A percentile compares a stretch with the other conserved stretches of the same genome.
Conservation (phyloP, 2,113 vertebrate genomes). For the Myotis brandtii region DNA sequence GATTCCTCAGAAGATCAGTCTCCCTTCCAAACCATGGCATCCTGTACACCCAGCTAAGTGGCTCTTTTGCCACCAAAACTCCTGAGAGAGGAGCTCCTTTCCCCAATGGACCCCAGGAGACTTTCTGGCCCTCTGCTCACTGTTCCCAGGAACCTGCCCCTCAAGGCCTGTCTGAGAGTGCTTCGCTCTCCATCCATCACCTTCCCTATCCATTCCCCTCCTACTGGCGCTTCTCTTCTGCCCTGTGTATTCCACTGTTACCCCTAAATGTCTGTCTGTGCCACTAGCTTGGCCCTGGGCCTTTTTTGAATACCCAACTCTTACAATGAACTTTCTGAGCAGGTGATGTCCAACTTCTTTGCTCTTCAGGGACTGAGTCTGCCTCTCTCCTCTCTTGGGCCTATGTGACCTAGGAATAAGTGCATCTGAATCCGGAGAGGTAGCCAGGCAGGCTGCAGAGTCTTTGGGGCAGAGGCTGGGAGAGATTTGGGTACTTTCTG, state of each 20-base stretch:
- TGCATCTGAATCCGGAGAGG: background rate
- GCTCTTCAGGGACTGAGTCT: constrained; percentile 50
- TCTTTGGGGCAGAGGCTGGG: constrained; percentile 34
- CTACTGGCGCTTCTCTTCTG: background rate
- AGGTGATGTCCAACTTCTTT: constrained; percentile 57
- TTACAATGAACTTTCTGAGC: constrained; percentile 69
- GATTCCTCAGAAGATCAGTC: constrained; percentile 26
- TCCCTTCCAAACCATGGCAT: constrained; percentile 24
- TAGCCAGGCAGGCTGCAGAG: background rate
- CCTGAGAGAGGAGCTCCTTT: background rate
- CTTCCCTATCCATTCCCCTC: background rate
- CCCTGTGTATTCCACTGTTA: background rate
- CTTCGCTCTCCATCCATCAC: background rate
- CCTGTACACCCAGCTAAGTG: constrained; percentile 12
- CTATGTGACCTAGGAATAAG: background rate
- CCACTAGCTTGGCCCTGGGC: constrained; percentile 49
- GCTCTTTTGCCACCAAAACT: background rate
- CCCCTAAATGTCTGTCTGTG: constrained; percentile 42
- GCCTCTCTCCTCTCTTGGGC: background rate
- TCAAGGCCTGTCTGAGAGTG: constrained; percentile 43
- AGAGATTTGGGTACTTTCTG: constrained; percentile 41
- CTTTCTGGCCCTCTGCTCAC: background rate
- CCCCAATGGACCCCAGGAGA: background rate
- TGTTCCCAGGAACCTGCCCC: constrained; percentile 41
- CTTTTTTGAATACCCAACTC: constrained; percentile 65